phyloP scores from a whole-genome alignment of 2,113 vertebrate genomes.

The Eretmochelys imbricata region DNA sequence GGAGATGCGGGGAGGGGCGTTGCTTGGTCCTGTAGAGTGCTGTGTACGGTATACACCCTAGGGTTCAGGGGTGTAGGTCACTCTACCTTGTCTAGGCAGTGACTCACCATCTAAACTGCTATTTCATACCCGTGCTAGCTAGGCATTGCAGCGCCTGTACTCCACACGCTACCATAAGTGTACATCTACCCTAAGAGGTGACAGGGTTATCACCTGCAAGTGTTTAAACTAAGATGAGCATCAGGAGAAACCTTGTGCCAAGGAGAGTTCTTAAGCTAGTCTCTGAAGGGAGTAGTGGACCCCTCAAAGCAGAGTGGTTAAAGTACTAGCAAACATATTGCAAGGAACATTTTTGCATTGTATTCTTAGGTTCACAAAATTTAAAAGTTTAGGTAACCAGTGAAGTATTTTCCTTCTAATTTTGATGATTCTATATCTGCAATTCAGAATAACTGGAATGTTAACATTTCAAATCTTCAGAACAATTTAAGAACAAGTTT shows the following conservation, averaged over 20 bases:
- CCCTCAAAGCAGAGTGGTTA: no score
- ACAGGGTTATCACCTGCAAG: not conserved
- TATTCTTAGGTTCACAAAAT: not conserved
- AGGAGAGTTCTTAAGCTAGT: not conserved
- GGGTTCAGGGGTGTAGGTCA: not conserved
- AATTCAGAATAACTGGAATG: not conserved
- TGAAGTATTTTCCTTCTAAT: not conserved
- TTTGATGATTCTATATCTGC: not conserved
- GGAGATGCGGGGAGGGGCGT: not conserved
- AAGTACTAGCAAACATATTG: no score
- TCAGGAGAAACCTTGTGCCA: not conserved
- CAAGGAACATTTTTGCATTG: no score
- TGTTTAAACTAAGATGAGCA: not conserved
- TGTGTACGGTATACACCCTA: not conserved
- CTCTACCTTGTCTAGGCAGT: not conserved
- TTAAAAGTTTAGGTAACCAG: not conserved
- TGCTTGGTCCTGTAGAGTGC: not conserved
- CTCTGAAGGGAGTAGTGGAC: no score
- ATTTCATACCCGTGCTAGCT: not conserved
- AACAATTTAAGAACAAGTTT: not conserved
- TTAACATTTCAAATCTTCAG: not conserved
- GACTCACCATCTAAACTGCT: not conserved
- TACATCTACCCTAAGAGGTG: not conserved
- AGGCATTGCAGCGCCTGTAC: no score
- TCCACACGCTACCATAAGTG: no score